Conservation (phyloP, 2,797 vertebrate genomes). For the Tangara arthus region DNA sequence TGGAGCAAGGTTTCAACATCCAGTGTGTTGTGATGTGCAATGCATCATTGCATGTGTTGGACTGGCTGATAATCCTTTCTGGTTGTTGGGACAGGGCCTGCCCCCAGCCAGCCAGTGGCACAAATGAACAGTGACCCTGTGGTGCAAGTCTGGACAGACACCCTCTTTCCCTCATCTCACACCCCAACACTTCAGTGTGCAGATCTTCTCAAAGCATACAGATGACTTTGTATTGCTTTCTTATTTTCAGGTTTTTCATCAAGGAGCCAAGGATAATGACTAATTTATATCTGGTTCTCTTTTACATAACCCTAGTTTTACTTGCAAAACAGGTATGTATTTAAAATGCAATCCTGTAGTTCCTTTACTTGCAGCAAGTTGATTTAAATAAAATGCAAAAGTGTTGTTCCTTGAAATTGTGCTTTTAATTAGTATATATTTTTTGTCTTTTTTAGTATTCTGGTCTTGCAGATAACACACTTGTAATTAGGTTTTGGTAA, state of each 20-base stretch:
- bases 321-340: constrained; percentile 88
- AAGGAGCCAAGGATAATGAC: constrained; percentile 82
- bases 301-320: constrained; percentile 88
- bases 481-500: background rate
- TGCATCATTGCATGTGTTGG: background rate
- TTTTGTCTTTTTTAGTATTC: background rate
- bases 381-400: background rate
- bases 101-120: background rate
- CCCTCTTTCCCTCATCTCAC: background rate
- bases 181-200: rapidly evolving
- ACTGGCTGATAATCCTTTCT: background rate
- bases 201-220: background rate
- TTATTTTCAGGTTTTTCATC: constrained; percentile 71
- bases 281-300: constrained; percentile 90
- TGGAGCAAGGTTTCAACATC: background rate
- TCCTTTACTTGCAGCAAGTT: background rate
- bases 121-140: background rate
- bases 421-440: background rate
- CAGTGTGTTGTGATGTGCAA: background rate
- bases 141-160: background rate
- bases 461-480: background rate
- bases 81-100: rapidly evolving
- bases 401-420: background rate
- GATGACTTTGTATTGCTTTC: constrained; percentile 45
- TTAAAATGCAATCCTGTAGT: rapidly evolving